Evolutionary conservation across 2,797 vertebrate genomes (phyloP), one percentile per base, ranked within the genome.

Genomic region (Pelodytes ibericus): DNA sequence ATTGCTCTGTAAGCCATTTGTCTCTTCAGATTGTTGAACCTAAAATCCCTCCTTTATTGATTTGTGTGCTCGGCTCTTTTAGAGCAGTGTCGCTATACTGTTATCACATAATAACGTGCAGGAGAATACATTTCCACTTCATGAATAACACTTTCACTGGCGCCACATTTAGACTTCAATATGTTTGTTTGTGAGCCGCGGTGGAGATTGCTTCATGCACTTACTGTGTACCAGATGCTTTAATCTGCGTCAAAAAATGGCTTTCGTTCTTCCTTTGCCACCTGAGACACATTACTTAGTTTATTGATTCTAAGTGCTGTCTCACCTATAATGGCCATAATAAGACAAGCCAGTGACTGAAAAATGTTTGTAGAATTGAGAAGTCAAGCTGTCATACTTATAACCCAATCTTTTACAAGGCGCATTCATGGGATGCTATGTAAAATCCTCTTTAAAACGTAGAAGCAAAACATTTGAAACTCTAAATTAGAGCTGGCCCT

Each of bases 21-120:
- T 53, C 49, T 53, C 49, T 53, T 24, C 49, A 53, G 49, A 22
- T 53, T 53, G 49, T 53, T 24, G 4, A 6, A 16, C 49, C 49
- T 53, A 53, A 24, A 53, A 53, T 53, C 49, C 49, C n/a, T 53
- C 24, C 49, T 53, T 16, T 53, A 53, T 53, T 53, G 49, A 53
- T 53, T 53, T 53, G 49, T 53, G 49, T 16, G 16, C 22, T 53
- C 24, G 49, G n/a, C 49, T 53, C 13, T 53, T 22, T 53, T 20
- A 20, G 22, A 22, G 24, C 49, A 53, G 49, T 53, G 9, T 53
- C 11, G n/a, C 49, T 53, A 3, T 53, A 53, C 49, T 22, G 49
- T 20, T 53, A 53, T 53, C 49, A 53, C n/a, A 22, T 7, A 49
- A 16, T n/a, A 15, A 15, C 44, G 44, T 49, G 44, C 5, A 4